These are phyloP conservation scores for Antheraea mylitta DNA, from an alignment of 1,140 invertebrate species.

Conservation along the genomic window DNA sequence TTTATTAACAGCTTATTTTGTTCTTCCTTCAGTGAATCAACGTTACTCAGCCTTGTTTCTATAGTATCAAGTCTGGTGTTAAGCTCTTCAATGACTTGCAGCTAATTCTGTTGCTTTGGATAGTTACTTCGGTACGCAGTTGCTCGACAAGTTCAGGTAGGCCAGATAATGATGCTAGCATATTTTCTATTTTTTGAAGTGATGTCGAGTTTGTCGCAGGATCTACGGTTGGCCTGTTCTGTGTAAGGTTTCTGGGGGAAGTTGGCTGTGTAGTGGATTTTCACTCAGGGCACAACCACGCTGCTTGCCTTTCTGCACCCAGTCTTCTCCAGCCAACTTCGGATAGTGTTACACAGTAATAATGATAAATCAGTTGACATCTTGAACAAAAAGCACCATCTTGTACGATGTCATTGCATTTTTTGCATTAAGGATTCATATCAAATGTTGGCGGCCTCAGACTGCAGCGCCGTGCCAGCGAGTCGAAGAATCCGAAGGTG, in stretches of 20 bases:
- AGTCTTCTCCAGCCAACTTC: constrained; percentile 1
- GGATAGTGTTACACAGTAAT: background rate
- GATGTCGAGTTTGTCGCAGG: background rate
- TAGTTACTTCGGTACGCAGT: background rate
- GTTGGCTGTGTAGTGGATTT: background rate
- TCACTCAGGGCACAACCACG: background rate
- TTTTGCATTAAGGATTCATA: background rate
- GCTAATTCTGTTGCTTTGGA: too few species aligned
- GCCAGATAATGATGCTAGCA: background rate
- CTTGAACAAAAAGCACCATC: background rate
- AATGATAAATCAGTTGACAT: background rate
- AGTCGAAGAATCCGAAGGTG: too few species aligned
- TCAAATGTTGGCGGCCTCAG: background rate
- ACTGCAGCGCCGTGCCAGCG: background rate
- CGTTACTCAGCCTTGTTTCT: too few species aligned
- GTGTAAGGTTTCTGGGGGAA: background rate
- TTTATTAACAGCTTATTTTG: too few species aligned
- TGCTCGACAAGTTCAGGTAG: background rate
- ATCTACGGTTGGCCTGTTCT: background rate
- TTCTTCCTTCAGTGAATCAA: too few species aligned
- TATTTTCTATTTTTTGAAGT: too few species aligned
- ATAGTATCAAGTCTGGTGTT: too few species aligned
- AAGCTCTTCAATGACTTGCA: too few species aligned
- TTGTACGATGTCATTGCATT: background rate
- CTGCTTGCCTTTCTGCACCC: background rate